Evolutionary conservation across 2,113 vertebrate species (phyloP).

Genomic region (Parotia lawesii): DNA sequence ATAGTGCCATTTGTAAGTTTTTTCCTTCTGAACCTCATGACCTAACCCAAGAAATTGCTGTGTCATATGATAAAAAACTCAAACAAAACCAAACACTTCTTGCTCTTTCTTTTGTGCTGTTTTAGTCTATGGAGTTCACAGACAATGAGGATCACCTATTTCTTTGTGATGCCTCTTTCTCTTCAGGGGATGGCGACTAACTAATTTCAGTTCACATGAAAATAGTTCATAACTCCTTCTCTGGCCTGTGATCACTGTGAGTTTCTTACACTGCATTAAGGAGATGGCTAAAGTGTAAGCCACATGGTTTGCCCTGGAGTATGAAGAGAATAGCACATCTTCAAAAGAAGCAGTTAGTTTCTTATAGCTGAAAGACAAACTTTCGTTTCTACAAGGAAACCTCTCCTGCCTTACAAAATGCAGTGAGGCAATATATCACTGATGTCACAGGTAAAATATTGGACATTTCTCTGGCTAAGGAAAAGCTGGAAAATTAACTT

Average conservation of each 20-base stretch:
- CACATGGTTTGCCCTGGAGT: background rate
- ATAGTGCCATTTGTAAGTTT: background rate
- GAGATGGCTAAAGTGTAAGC: background rate
- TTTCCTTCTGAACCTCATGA: background rate
- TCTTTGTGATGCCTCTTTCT: background rate
- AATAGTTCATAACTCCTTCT: background rate
- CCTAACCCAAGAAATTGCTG: background rate
- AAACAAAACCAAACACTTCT: rapidly evolving
- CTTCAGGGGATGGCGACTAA: background rate
- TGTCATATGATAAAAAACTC: background rate
- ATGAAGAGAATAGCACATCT: background rate
- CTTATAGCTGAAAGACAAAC: background rate
- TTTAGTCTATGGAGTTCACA: background rate
- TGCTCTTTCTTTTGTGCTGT: background rate
- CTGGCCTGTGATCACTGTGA: background rate
- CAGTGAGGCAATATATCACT: background rate
- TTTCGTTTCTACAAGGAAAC: background rate
- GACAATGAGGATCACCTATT: background rate
- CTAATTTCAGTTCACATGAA: background rate
- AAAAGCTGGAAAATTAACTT: background rate
- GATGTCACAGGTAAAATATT: background rate
- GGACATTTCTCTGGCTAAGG: background rate
- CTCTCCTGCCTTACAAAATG: background rate
- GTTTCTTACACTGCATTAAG: background rate
- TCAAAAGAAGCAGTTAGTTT: background rate